These are phyloP conservation scores for Seira sanloemensis DNA, from an alignment of 2,888 invertebrate genomes.

Conservation along the genomic window DNA sequence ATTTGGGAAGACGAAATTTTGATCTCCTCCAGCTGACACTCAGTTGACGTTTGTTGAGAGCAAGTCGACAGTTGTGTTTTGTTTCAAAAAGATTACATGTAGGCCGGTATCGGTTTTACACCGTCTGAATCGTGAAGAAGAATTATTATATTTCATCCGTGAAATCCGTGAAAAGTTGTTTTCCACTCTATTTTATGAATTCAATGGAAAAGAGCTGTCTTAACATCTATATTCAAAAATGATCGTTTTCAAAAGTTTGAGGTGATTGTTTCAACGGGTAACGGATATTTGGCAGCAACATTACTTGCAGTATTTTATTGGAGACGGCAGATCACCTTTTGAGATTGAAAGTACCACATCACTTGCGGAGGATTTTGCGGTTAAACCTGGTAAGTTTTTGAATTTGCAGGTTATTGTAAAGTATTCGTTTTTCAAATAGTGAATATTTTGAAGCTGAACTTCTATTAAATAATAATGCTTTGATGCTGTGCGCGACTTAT, in stretches of 20 bases:
- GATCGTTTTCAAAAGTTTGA: neutral
- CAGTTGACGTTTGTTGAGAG: neutral
- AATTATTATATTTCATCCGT: too few relatives aligned
- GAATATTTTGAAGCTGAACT: too few relatives aligned
- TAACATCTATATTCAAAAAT: too few relatives aligned
- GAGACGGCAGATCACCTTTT: neutral
- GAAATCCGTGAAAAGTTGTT: too few relatives aligned
- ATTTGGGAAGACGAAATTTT: neutral
- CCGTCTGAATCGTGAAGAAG: too few relatives aligned
- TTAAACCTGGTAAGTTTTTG: too few relatives aligned
- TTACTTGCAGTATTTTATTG: neutral
- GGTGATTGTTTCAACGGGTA: neutral
- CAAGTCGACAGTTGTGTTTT: neutral
- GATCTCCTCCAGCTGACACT: neutral
- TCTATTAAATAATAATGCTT: too few relatives aligned
- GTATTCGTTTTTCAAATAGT: neutral
- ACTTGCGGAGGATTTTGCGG: too few relatives aligned
- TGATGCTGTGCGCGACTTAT: too few relatives aligned
- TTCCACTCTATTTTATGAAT: too few relatives aligned
- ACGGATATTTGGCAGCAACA: neutral
- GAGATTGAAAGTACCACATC: too few relatives aligned
- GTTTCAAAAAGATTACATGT: neutral
- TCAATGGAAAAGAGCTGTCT: too few relatives aligned
- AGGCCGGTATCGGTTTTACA: neutral
- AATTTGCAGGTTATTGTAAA: neutral